Base-by-base conservation (phyloP, 2,888 invertebrate genomes). In the Oligia strigilis region DNA sequence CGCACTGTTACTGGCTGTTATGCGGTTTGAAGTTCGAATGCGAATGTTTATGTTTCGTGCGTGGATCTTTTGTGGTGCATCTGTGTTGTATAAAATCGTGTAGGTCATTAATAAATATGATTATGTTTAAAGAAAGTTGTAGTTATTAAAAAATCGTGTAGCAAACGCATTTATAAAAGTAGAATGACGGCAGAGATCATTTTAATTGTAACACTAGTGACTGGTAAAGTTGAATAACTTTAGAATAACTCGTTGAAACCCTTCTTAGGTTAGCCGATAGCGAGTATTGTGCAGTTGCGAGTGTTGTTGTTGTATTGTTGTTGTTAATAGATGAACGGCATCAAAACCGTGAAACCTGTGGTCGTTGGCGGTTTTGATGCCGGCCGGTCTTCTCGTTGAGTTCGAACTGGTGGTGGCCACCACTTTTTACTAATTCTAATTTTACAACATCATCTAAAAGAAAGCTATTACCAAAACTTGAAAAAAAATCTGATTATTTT, bases 1-100 rank as follows among this genome's bases (percentile, higher is more conserved):
- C 77, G 40, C 78, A 80, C 75, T 86, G 81, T 77, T 83, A 64
- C 75, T 77, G 71, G 82, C 64, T 78, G 78, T 64, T 67, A 67
- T 84, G 83, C 19, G 86, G 80, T 83, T 83, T 80, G 73, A 71
- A 86, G 58, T 80, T 76, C 58, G 72, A 78, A 84, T 77, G 75
- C 58, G 66, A 79, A 58, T 77, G 72, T 85, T 72, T 78, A 65
- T 78, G 36, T 72, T 72, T 64, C 72, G 62, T 78, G 43, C 40
- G 72, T 77, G 71, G 73, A 81, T 75, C 40, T 84, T 66, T 71
- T 78, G 46, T 72, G 40, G 60, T 23, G 23, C 29, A 62, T 49
- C 0, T 60, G 23, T 74, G 29, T 29, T 67, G 9, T 29, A 23
- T 29, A 70, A 9, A 55, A n/a, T 46, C 11, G 3, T 43, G 4